Evolutionary conservation across 2,888 invertebrate genomes (phyloP), one percentile per base, ranked within the genome.

Genomic region (Drosophila maculinotata): DNA sequence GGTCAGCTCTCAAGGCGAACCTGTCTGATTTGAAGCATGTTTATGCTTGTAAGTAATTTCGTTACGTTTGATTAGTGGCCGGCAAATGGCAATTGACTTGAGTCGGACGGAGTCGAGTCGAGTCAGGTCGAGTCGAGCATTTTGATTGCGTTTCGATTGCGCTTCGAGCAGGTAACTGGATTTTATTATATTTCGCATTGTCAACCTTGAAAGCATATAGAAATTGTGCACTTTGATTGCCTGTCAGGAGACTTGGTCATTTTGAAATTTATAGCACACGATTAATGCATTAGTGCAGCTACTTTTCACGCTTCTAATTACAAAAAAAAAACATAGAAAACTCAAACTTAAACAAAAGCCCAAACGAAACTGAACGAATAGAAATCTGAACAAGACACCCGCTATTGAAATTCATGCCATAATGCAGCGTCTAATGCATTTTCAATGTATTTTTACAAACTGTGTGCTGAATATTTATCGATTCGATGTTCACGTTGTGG

Each of bases 1-100:
- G 81, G 90, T 77, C 72, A 86, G 80, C 60, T 79, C 83, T 81
- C 90, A 90, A 90, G 90, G 90, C 82, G 78, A 90, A 90, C 90
- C 74, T 90, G 90, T 90, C 88, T 84, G 66, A 58, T 59, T 84
- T 78, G 64, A 79, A 67, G 79, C 85, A 71, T 84, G 87, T 71
- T 81, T 84, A 75, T 84, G 69, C 59, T 84, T 59, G 85, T 60
- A 47, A 78, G 68, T 60, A 69, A 84, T 82, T 82, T 87, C 72
- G 85, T 80, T 84, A 63, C 85, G 76, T 84, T 84, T 87, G 81
- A 82, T 87, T 82, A 73, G 79, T 83, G 79, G 81, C 82, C 78
- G 75, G 85, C 83, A 79, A 82, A 87, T 83, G 83, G 86, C 83
- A 87, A 73, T 79, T 79, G 88, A 85, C 77, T 85, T 48, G 69